phyloP scores from a whole-genome alignment of 2,113 vertebrate genomes.

The Leucoraja erinaceus region DNA sequence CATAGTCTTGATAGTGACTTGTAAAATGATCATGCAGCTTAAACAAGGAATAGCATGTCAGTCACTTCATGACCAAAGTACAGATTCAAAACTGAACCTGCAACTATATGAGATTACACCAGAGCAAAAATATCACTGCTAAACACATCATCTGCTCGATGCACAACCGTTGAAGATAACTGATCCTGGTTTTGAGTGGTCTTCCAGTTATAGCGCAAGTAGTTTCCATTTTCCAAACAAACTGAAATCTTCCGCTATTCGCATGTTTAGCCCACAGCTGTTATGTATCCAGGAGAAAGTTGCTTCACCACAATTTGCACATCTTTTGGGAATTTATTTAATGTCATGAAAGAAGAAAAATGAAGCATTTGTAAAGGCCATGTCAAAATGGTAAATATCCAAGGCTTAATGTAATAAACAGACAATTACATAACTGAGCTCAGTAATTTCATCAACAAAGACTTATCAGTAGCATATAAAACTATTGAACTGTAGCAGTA shows the following conservation, averaged over 20 bases:
- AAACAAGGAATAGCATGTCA: background rate
- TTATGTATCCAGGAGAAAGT: conserved; percentile 20
- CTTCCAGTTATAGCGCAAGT: background rate
- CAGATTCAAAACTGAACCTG: background rate
- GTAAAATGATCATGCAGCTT: background rate
- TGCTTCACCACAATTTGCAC: background rate
- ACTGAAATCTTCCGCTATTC: conserved; percentile 19
- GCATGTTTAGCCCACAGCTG: background rate
- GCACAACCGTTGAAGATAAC: background rate
- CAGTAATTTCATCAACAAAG: conserved; percentile 3
- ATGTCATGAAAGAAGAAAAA: conserved; percentile 3
- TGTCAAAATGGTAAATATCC: background rate
- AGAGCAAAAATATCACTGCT: conserved; percentile 1
- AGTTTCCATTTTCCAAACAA: conserved; percentile 28
- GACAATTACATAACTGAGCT: background rate
- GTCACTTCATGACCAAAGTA: background rate
- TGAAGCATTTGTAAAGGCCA: background rate
- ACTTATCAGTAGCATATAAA: background rate
- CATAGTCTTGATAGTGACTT: too few relatives aligned
- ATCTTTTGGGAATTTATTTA: conserved; percentile 34
- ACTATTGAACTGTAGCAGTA: background rate
- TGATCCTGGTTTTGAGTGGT: conserved; percentile 28
- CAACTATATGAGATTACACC: background rate
- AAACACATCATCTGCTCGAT: background rate
- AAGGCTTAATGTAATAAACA: background rate